phyloP scores from a whole-genome alignment of 2,888 invertebrate genomes.

The Galerucella nymphaeae region DNA sequence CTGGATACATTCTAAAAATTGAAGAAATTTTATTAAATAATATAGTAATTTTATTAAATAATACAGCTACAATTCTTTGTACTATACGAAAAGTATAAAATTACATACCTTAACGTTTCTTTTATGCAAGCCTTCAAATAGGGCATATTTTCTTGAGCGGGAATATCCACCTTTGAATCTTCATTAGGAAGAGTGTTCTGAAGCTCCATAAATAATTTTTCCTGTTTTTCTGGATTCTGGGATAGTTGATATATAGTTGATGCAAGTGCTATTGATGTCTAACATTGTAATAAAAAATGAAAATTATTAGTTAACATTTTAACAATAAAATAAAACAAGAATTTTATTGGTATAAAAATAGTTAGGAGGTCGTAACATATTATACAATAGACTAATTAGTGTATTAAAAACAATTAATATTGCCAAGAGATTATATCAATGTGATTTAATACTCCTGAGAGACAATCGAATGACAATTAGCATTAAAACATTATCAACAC shows the following conservation, averaged over 20 bases:
- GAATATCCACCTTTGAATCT: constrained; percentile 69
- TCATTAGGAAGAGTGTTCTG: constrained; percentile 68
- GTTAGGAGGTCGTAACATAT: too few species aligned
- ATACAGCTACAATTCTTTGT: too few species aligned
- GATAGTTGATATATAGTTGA: constrained; percentile 81
- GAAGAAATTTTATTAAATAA: not conserved
- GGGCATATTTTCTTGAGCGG: constrained; percentile 73
- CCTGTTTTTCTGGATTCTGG: constrained; percentile 76
- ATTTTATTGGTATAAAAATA: not conserved
- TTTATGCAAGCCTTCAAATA: constrained; percentile 83
- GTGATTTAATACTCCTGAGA: too few species aligned
- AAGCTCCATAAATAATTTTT: constrained; percentile 73
- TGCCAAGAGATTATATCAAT: too few species aligned
- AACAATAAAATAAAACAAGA: not conserved
- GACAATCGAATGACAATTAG: too few species aligned
- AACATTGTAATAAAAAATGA: constrained; percentile 37
- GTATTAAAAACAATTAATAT: too few species aligned
- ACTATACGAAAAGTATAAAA: not conserved
- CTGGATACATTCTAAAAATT: constrained; percentile 78
- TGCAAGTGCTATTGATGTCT: constrained; percentile 80
- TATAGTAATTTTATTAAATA: too few species aligned
- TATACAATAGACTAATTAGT: too few species aligned
- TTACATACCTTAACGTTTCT: constrained; percentile 79
- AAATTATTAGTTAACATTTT: not conserved
- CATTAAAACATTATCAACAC: too few species aligned